Base-by-base conservation (phyloP, 2,113 vertebrate species). In the Larimichthys polyactis region DNA sequence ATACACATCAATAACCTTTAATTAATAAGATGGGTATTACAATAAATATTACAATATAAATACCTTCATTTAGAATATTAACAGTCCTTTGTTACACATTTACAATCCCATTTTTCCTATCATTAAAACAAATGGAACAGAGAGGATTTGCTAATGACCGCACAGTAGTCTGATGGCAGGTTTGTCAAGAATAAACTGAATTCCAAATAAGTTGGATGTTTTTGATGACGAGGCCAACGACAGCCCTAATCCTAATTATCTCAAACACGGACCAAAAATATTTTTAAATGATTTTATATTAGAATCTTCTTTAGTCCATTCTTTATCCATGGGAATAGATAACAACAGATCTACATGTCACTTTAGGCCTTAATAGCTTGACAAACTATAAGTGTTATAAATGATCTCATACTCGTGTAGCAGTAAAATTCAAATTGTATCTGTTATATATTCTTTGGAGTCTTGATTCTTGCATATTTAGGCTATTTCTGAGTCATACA, bases 1-100 rank as follows among this genome's bases (percentile, higher is more conserved):
- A 90, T 88, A 87, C 90, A 92, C 90, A 90, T 91, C 75, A 82
- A 89, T 91, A 83, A 93, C 81, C 73, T 80, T 90, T 78, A 86
- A 87, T 93, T 90, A 90, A 89, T 93, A 92, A 90, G 87, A 91
- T 93, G 88, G 81, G 83, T 94, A 92, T 93, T 91, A 93, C 91
- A 92, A 94, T 94, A 93, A 94, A 94, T 93, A 91, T 94, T 92
- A 93, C 91, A 93, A 92, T 94, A 94, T 94, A 94, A 94, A 94
- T 94, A 90, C 93, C 90, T 89, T 91, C 84, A 85, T 93, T 94
- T 93, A 65, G 90, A 91, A 87, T 94, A 94, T 94, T 94, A 94
- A 94, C 94, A 94, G 92, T 94, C 90, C 88, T 93, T 94, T 92
- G 90, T 92, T 94, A 94, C 94, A 94, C 91, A 94, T 94, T 84